These are phyloP conservation scores for Drosophila silvestris DNA, from an alignment of 2,888 invertebrate genomes.

Conservation along the genomic window DNA sequence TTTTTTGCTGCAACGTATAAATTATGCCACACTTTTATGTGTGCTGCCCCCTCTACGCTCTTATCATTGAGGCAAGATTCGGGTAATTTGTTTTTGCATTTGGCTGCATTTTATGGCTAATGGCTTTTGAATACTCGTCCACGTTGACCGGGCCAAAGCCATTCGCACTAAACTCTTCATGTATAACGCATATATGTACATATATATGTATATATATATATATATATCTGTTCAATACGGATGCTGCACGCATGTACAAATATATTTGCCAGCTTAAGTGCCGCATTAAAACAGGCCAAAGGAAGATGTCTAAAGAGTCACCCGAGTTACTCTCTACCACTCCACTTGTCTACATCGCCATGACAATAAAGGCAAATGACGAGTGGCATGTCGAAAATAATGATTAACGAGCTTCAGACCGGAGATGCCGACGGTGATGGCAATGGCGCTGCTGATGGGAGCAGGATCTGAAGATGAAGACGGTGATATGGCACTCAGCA, in stretches of 20 bases:
- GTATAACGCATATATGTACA: background rate
- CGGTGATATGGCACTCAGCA: conserved; percentile 53
- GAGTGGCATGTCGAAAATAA: conserved; percentile 81
- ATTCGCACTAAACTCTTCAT: conserved; percentile 22
- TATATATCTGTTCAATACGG: background rate
- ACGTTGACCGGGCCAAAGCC: conserved; percentile 36
- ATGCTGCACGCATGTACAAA: conserved; percentile 22
- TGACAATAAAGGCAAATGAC: conserved; percentile 82
- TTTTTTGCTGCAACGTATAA: conserved; percentile 72
- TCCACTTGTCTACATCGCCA: conserved; percentile 64
- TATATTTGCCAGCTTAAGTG: conserved; percentile 74
- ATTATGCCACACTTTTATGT: conserved; percentile 62
- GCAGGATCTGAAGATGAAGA: conserved; percentile 13
- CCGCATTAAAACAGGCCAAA: conserved; percentile 71
- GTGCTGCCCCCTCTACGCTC: background rate
- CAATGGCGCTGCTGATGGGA: conserved; percentile 16
- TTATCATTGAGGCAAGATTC: conserved; percentile 15
- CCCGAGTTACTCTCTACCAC: background rate
- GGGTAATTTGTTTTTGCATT: conserved; percentile 72
- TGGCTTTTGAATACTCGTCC: conserved; percentile 71
- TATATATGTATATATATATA: background rate
- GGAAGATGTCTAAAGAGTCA: conserved; percentile 33
- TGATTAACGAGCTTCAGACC: conserved; percentile 72
- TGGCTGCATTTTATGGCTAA: conserved; percentile 78
- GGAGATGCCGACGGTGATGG: conserved; percentile 39